Evolutionary conservation across 1,140 invertebrate species (phyloP), one percentile per base, ranked within the genome.

Genomic region (Ips typographus): DNA sequence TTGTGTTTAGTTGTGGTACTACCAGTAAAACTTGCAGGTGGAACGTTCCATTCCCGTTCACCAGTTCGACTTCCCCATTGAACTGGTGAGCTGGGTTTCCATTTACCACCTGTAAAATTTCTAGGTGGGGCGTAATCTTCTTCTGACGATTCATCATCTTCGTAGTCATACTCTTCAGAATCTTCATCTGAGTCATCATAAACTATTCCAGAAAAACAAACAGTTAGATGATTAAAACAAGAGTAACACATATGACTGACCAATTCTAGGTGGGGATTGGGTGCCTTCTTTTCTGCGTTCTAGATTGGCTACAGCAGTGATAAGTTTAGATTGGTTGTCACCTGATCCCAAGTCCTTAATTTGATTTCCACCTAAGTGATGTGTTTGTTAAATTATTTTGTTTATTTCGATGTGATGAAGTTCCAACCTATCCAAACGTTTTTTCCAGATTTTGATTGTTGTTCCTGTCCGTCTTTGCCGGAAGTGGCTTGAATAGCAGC

Each of bases 231-330:
- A 4, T 37, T 40, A 59, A 41, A 41, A 40, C 6, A 4, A 22
- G 38, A 40, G 41, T 3, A 40, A 42, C 2, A 6, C 36, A 56
- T 5, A 40, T 59, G 40, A 64, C 62, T 22, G 6, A 56, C 55
- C 65, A 39, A 74, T 70, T 60, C 65, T 72, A 6, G 69, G 62
- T 4, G 74, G 71, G 1, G 67, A 68, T 22, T 61, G 44, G 4
- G 67, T 38, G 6, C 71, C 69, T 57, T 77, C 75, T 63, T 77
- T 77, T 74, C 59, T 81, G 5, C 84, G 82, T 71, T 85, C 85
- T 2, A 86, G 83, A 68, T 84, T 86, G 36, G 84, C 83, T 0
- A 88, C 85, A 1, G 85, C 86, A 72, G 87, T 88, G 2, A 88
- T 83, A 5, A 88, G 73, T 71, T 87, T 86, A 37, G 86, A 86